Percentiles rank a stretch among this genome's conserved stretches.
phyloP scores from a whole-genome alignment of 2,888 invertebrate species.

The Criorhina ranunculi region DNA sequence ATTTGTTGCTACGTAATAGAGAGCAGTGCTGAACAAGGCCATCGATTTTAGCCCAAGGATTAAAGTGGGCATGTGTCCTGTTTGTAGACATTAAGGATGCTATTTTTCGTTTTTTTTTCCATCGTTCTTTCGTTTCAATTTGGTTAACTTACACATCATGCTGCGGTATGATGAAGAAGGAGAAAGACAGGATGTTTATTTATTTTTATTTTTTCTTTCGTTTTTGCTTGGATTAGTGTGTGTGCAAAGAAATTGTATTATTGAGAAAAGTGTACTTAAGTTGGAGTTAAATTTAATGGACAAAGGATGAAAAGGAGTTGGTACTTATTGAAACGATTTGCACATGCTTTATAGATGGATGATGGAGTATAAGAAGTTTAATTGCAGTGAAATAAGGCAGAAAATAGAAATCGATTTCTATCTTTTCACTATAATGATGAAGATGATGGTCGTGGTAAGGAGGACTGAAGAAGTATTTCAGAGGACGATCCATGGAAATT shows the following conservation, averaged over 20 bases:
- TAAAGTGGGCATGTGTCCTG: slow-evolving; percentile 9
- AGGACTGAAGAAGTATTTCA: too few relatives aligned
- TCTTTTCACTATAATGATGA: too few relatives aligned
- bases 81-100: slow-evolving; percentile 62
- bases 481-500: too few relatives aligned
- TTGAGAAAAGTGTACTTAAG: slow-evolving; percentile 2
- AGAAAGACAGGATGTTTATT: slow-evolving; percentile 17
- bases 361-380: not conserved
- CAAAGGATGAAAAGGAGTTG: not conserved
- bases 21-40: slow-evolving; percentile 61
- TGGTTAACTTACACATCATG: slow-evolving; percentile 48
- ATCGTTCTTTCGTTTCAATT: slow-evolving; percentile 31
- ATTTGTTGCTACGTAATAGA: slow-evolving; percentile 27
- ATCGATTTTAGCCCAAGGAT: slow-evolving; percentile 45
- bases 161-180: slow-evolving; percentile 15
- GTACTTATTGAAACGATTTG: not conserved
- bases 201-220: too few relatives aligned
- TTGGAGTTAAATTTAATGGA: slow-evolving; percentile 3
- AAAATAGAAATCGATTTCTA: too few relatives aligned
- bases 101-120: slow-evolving; percentile 18
- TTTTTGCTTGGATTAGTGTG: not conserved
- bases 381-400: too few relatives aligned
- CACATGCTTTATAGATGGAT: not conserved
- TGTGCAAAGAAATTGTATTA: slow-evolving; percentile 2
- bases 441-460: too few relatives aligned